Conservation (phyloP, 2,888 invertebrate species). For the Drosophila maculinotata region DNA sequence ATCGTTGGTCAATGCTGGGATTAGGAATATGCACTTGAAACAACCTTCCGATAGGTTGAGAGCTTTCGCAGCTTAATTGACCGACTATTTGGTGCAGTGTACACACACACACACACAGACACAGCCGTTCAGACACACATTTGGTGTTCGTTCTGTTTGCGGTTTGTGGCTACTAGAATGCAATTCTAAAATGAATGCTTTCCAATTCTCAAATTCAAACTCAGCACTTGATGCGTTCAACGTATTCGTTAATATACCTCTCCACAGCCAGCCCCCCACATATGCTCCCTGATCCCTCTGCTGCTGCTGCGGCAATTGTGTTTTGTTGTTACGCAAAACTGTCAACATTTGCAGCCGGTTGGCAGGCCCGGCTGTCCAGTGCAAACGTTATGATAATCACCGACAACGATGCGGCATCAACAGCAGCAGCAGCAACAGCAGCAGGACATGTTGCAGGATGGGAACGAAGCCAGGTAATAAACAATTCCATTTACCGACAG, state of each 20-base stretch:
- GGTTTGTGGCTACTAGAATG: constrained; percentile 48
- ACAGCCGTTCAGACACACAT: background rate
- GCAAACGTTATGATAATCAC: constrained; percentile 77
- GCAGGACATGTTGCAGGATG: constrained; percentile 3
- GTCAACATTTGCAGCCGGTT: constrained; percentile 65
- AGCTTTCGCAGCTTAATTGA: constrained; percentile 7
- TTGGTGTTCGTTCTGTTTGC: constrained; percentile 44
- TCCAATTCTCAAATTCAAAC: constrained; percentile 30
- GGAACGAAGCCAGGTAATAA: constrained; percentile 69
- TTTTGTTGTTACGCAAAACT: constrained; percentile 66
- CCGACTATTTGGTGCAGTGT: constrained; percentile 4
- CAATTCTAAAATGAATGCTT: constrained; percentile 47
- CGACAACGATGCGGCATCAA: constrained; percentile 43
- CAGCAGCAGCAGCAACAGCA: constrained; percentile 11
- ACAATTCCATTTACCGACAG: constrained; percentile 82
- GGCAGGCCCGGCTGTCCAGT: constrained; percentile 25
- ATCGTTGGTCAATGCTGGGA: too few species aligned
- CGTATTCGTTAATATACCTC: constrained; percentile 23
- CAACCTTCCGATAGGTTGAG: background rate
- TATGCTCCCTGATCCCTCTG: background rate
- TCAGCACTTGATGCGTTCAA: constrained; percentile 43
- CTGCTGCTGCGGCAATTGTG: constrained; percentile 52
- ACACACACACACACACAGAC: background rate
- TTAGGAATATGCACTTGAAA: too few species aligned
- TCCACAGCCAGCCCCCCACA: background rate